phyloP scores from a whole-genome alignment of 2,113 vertebrate genomes.

The Neomonachus schauinslandi region DNA sequence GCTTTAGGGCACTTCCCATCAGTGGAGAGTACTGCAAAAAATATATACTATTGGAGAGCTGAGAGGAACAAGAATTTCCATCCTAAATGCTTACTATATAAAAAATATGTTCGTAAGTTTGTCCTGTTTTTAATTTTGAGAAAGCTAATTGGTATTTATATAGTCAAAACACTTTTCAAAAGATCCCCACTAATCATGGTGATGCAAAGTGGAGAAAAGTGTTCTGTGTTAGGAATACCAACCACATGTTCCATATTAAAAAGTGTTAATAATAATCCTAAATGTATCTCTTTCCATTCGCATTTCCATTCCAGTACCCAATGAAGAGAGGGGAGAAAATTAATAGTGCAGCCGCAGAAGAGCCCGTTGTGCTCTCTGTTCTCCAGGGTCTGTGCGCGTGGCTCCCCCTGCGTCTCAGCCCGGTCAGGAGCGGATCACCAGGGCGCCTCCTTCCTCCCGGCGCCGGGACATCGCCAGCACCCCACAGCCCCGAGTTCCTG shows the following conservation, averaged over 20 bases:
- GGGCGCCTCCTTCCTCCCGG: conserved; percentile 12
- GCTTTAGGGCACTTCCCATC: neutral
- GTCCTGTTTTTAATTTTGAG: conserved; percentile 3
- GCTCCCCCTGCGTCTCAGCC: neutral
- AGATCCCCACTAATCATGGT: neutral
- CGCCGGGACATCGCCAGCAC: conserved; percentile 46
- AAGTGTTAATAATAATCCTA: neutral
- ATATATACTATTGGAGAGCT: neutral
- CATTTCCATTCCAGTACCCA: neutral
- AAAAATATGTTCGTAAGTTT: neutral
- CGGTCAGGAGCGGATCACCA: neutral
- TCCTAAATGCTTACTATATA: neutral
- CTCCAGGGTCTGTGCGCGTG: neutral
- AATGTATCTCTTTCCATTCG: neutral
- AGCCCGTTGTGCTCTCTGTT: accelerated
- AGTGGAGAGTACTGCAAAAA: neutral
- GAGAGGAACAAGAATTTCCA: neutral
- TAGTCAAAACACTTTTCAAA: neutral
- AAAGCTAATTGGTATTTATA: conserved; percentile 30
- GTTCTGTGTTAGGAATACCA: neutral
- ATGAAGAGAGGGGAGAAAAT: neutral
- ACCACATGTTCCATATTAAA: neutral
- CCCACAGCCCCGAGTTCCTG: conserved; percentile 75
- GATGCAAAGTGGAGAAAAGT: neutral
- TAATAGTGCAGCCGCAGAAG: accelerated